These are phyloP conservation scores for Parauchenoglanis punctatus DNA, from an alignment of 2,797 vertebrate species.

Conservation along the genomic window DNA sequence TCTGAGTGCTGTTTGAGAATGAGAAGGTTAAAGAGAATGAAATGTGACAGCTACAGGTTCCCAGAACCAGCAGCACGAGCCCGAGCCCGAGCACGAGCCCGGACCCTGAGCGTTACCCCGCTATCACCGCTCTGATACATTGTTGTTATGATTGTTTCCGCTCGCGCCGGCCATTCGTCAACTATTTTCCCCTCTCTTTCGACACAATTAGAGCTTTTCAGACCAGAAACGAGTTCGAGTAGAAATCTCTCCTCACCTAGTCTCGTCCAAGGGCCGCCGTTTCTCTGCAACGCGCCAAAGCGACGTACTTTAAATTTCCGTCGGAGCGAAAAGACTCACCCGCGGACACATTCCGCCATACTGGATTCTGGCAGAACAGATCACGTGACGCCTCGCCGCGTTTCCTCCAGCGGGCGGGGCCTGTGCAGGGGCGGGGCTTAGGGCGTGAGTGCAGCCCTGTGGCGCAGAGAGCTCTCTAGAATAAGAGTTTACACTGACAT, in stretches of 20 bases:
- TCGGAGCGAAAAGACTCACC: slow-evolving; percentile 60
- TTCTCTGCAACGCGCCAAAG: slow-evolving; percentile 17
- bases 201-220: not conserved
- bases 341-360: slow-evolving; percentile 72
- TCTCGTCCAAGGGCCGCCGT: slow-evolving; percentile 43
- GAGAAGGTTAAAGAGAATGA: not conserved
- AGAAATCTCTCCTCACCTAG: slow-evolving; percentile 65
- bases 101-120: too few species aligned
- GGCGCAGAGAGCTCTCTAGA: not conserved
- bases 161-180: slow-evolving; percentile 35
- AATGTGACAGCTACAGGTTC: slow-evolving; percentile 20
- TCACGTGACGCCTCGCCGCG: slow-evolving; percentile 70
- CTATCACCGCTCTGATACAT: not conserved
- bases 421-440: not conserved
- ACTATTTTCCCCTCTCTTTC: slow-evolving; percentile 9
- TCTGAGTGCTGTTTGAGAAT: not conserved
- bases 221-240: not conserved
- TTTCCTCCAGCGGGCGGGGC: slow-evolving; percentile 66
- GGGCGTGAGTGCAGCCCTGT: not conserved
- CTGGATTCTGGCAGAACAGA: slow-evolving; percentile 63
- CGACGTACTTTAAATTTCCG: slow-evolving; percentile 61
- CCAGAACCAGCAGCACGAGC: not conserved
- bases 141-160: slow-evolving; percentile 55
- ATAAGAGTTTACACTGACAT: not conserved
- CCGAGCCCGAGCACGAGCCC: not conserved